Conservation (phyloP, 1,140 invertebrate genomes). For the Drosophila takahashii region DNA sequence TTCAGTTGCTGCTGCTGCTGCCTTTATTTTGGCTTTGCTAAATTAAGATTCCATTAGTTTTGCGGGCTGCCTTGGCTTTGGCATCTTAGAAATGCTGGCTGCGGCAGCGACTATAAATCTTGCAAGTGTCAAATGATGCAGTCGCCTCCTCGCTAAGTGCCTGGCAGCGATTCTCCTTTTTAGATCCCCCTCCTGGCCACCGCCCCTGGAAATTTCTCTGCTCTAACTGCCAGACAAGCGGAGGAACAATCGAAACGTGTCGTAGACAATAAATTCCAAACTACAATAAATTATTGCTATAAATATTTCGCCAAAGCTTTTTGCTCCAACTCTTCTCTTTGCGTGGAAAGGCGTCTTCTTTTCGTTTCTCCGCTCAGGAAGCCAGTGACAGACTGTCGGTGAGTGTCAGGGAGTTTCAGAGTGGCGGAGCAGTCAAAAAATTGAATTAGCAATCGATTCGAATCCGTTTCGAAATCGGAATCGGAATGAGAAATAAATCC, state of each 20-base stretch:
- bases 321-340: neutral
- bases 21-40: conserved; percentile 81
- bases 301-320: conserved; percentile 80
- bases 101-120: conserved; percentile 77
- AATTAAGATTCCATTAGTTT: conserved; percentile 84
- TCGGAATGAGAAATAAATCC: conserved; percentile 33
- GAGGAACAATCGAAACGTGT: conserved; percentile 80
- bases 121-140: conserved; percentile 79
- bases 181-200: conserved; percentile 30
- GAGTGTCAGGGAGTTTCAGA: conserved; percentile 45
- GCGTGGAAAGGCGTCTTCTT: conserved; percentile 8
- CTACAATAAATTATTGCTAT: conserved; percentile 83
- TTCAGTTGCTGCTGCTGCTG: conserved; percentile 37
- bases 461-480: conserved; percentile 18
- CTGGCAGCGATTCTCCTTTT: conserved; percentile 59
- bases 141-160: conserved; percentile 73
- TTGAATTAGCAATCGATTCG: conserved; percentile 73
- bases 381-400: conserved; percentile 56
- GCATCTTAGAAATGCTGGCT: conserved; percentile 80
- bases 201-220: conserved; percentile 34
- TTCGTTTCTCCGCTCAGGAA: conserved; percentile 17
- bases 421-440: conserved; percentile 55
- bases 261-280: conserved; percentile 83
- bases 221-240: conserved; percentile 61
- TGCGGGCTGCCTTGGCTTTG: conserved; percentile 66